Percentiles rank a stretch among this genome's conserved stretches.
Conservation (phyloP, 2,113 vertebrate species). For the Pao palembangensis region DNA sequence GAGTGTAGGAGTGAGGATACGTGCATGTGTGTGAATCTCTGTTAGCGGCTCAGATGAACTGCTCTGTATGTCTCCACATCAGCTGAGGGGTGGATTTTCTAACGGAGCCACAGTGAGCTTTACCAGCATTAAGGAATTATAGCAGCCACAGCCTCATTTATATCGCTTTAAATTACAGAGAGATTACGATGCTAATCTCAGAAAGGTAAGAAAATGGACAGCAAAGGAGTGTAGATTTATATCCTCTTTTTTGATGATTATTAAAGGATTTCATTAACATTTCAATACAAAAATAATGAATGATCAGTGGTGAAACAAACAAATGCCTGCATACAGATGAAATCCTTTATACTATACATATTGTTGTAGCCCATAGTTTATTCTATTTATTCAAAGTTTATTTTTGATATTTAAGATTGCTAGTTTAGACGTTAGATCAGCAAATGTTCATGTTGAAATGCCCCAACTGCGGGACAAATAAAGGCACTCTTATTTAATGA, state of each 20-base stretch:
- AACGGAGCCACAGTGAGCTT: conserved; percentile 45
- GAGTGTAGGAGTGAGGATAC: conserved; percentile 45
- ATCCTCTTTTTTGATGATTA: conserved; percentile 8
- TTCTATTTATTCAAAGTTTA: no score
- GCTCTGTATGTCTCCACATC: conserved; percentile 15
- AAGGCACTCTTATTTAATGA: no score
- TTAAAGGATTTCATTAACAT: conserved; percentile 3
- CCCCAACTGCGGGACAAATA: no score
- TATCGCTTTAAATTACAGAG: conserved; percentile 45
- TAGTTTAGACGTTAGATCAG: no score
- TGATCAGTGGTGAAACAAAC: neutral
- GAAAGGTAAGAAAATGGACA: conserved; percentile 38
- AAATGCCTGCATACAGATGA: neutral
- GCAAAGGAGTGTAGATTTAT: conserved; percentile 14
- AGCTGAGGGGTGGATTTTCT: conserved; percentile 49
- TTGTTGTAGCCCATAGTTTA: no score
- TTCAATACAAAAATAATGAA: conserved; percentile 3
- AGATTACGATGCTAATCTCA: conserved; percentile 63
- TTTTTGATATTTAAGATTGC: no score
- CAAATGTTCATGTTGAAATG: no score
- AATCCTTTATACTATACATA: no score
- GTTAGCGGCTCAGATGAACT: conserved; percentile 41
- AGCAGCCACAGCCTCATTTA: conserved; percentile 49
- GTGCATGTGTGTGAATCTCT: conserved; percentile 32
- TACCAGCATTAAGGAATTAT: conserved; percentile 61